Conservation (phyloP, 2,113 vertebrate species). For the Scalopus aquaticus region DNA sequence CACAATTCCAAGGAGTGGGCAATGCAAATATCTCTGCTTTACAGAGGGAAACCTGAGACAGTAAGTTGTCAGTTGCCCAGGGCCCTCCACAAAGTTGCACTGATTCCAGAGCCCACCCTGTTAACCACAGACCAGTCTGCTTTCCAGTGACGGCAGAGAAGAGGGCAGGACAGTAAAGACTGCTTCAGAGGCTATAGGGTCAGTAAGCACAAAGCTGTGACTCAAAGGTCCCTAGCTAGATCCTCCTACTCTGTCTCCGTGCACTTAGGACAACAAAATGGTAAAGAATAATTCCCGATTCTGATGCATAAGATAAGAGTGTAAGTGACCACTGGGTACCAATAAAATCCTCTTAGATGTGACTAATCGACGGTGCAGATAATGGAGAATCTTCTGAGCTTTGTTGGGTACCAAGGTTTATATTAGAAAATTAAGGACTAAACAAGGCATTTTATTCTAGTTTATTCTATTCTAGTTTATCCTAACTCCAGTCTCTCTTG, state of each 20-base stretch:
- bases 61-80: neutral
- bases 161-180: neutral
- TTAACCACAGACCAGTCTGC: neutral
- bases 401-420: neutral
- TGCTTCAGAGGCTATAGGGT: neutral
- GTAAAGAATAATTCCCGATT: neutral
- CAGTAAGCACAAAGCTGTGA: neutral
- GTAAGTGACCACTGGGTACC: neutral
- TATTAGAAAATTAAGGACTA: neutral
- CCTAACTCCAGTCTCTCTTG: neutral
- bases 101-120: neutral
- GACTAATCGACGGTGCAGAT: neutral
- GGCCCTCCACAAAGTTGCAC: neutral
- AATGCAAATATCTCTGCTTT: neutral
- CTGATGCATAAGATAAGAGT: neutral
- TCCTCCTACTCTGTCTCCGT: neutral
- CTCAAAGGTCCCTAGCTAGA: too few species aligned
- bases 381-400: neutral
- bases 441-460: neutral
- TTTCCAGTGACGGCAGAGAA: neutral
- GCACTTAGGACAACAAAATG: neutral
- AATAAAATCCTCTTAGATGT: neutral
- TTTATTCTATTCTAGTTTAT: neutral
- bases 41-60: neutral
- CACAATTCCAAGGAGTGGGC: neutral